These are phyloP conservation scores for Hirudinaria manillensis DNA, from an alignment of 2,888 invertebrate genomes.

Conservation along the genomic window DNA sequence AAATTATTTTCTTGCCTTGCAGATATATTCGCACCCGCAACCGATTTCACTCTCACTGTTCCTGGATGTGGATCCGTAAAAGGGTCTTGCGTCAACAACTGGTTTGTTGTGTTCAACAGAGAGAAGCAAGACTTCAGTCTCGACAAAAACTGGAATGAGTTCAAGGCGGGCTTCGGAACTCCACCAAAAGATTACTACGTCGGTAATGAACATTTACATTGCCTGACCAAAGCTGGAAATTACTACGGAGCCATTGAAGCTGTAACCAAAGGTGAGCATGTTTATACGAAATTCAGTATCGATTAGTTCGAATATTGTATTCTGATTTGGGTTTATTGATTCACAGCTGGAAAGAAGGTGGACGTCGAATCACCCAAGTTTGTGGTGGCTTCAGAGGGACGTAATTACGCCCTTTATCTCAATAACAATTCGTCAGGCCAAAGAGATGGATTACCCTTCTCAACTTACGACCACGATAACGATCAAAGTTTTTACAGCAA, in stretches of 20 bases:
- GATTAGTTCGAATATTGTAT: background rate
- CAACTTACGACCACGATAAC: conserved; percentile 32
- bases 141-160: conserved; percentile 29
- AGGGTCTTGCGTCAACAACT: conserved; percentile 29
- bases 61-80: conserved; percentile 11
- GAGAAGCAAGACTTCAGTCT: conserved; percentile 12
- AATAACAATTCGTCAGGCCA: conserved; percentile 2
- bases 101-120: conserved; percentile 21
- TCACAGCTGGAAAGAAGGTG: background rate
- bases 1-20: background rate
- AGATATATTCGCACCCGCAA: conserved; percentile 19
- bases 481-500: conserved; percentile 32
- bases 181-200: conserved; percentile 25
- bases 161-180: conserved; percentile 31
- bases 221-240: conserved; percentile 29
- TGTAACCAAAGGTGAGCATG: conserved; percentile 22
- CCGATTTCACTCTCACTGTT: conserved; percentile 7
- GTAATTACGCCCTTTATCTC: conserved; percentile 26
- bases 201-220: conserved; percentile 29
- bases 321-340: background rate
- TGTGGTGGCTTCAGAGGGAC: conserved; percentile 17
- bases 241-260: conserved; percentile 23
- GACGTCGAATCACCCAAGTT: background rate
- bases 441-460: conserved; percentile 28
- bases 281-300: background rate